phyloP scores from a whole-genome alignment of 1,140 invertebrate species.

The Drosophila varians region DNA sequence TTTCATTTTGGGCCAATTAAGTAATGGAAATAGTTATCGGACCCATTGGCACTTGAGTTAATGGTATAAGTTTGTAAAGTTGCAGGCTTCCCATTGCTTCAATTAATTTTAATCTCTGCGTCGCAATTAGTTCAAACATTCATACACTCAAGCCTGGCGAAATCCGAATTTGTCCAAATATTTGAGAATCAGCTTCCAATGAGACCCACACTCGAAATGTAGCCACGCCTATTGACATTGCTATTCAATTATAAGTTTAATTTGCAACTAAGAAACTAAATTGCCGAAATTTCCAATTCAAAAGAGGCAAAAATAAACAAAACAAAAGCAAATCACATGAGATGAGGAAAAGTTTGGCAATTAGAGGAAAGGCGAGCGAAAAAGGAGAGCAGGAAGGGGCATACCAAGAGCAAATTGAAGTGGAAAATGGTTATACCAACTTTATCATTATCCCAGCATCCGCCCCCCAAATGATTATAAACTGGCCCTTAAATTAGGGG shows the following conservation, averaged over 20 bases:
- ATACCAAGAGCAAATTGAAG: conserved; percentile 11
- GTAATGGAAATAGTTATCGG: background rate
- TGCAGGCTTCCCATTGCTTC: background rate
- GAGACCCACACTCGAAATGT: background rate
- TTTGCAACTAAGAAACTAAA: conserved; percentile 46
- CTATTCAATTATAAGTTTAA: conserved; percentile 75
- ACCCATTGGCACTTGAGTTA: background rate
- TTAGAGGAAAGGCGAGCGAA: conserved; percentile 35
- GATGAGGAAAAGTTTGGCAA: conserved; percentile 63
- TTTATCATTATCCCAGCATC: conserved; percentile 21
- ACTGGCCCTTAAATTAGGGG: conserved; percentile 19
- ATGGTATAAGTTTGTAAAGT: conserved; percentile 1
- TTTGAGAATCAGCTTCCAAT: conserved; percentile 36
- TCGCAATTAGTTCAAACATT: too few species aligned
- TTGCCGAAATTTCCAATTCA: conserved; percentile 45
- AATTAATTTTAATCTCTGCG: background rate
- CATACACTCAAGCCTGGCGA: background rate
- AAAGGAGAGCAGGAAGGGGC: too few species aligned
- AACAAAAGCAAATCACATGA: conserved; percentile 44
- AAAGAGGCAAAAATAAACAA: conserved; percentile 61
- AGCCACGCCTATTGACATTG: conserved; percentile 44
- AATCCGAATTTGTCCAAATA: conserved; percentile 43
- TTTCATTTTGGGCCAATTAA: background rate
- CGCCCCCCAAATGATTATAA: conserved; percentile 33
- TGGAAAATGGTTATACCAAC: conserved; percentile 33